Percentiles rank a stretch among this genome's conserved stretches.
Evolutionary conservation across 2,797 vertebrate species (phyloP).

Genomic region (Margarornis squamiger): DNA sequence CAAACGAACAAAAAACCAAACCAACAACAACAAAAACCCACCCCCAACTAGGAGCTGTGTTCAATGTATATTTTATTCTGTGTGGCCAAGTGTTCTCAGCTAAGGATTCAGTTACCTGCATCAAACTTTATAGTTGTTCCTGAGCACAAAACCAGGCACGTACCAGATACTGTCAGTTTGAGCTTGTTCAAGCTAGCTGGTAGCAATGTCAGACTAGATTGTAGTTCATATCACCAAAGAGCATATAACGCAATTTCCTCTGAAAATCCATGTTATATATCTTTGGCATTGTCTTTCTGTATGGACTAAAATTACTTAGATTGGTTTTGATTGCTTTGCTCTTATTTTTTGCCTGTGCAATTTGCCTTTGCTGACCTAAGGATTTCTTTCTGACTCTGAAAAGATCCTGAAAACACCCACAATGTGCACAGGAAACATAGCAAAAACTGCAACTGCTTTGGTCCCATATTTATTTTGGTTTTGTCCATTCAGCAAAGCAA

Average conservation of each 20-base stretch:
- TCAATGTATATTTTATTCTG: neutral
- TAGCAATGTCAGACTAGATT: neutral
- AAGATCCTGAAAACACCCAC: neutral
- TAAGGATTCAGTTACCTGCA: neutral
- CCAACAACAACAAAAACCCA: neutral
- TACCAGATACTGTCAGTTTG: neutral
- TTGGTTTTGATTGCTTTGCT: neutral
- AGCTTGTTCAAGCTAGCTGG: neutral
- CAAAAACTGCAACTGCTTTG: neutral
- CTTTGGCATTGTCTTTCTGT: neutral
- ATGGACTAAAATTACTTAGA: neutral
- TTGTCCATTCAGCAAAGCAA: constrained; percentile 25
- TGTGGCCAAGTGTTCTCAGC: neutral
- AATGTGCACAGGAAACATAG: neutral
- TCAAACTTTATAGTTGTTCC: neutral
- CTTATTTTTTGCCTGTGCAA: neutral
- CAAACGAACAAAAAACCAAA: too few relatives aligned
- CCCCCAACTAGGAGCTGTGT: neutral
- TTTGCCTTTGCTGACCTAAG: constrained; percentile 23
- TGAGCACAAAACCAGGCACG: neutral
- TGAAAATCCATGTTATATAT: fast-evolving
- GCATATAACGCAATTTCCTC: neutral
- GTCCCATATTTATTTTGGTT: neutral
- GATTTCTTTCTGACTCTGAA: neutral
- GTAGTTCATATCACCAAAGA: neutral